Evolutionary conservation across 2,888 invertebrate species (phyloP).

Genomic region (Drosophila meridiana): DNA sequence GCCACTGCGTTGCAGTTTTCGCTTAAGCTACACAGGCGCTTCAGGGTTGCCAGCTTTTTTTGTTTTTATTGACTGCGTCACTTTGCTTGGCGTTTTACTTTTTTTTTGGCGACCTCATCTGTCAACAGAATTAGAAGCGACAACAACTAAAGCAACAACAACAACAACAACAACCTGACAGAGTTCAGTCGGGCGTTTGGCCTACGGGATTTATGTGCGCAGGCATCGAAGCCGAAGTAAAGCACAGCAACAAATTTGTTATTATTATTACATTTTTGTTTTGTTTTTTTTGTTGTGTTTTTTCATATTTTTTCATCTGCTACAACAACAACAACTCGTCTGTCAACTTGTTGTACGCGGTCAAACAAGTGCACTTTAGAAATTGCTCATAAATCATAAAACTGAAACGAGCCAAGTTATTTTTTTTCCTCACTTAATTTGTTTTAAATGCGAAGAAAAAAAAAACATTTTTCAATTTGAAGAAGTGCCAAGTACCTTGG

Average conservation of each 20-base stretch:
- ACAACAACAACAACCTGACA: conserved; percentile 29
- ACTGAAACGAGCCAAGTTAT: conserved; percentile 56
- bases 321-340: conserved; percentile 49
- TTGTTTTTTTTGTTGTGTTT: conserved; percentile 64
- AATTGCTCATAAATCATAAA: conserved; percentile 80
- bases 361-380: conserved; percentile 83
- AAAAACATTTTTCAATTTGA: conserved; percentile 48
- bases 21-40: conserved; percentile 64
- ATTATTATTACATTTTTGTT: conserved; percentile 68
- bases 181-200: conserved; percentile 49
- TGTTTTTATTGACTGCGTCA: conserved; percentile 60
- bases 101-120: conserved; percentile 73
- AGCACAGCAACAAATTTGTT: conserved; percentile 58
- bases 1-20: conserved; percentile 61
- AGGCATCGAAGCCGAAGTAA: conserved; percentile 40
- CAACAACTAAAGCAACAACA: conserved; percentile 48
- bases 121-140: conserved; percentile 78
- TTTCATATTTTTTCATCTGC: conserved; percentile 44
- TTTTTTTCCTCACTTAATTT: conserved; percentile 32
- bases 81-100: conserved; percentile 48
- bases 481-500: conserved; percentile 75
- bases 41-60: conserved; percentile 75
- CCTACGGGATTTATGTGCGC: conserved; percentile 46
- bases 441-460: neutral
- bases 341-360: conserved; percentile 78